Evolutionary conservation across 2,888 invertebrate species (phyloP), one percentile per base, ranked within the genome.

Genomic region (Zaprionus obscuricornis): DNA sequence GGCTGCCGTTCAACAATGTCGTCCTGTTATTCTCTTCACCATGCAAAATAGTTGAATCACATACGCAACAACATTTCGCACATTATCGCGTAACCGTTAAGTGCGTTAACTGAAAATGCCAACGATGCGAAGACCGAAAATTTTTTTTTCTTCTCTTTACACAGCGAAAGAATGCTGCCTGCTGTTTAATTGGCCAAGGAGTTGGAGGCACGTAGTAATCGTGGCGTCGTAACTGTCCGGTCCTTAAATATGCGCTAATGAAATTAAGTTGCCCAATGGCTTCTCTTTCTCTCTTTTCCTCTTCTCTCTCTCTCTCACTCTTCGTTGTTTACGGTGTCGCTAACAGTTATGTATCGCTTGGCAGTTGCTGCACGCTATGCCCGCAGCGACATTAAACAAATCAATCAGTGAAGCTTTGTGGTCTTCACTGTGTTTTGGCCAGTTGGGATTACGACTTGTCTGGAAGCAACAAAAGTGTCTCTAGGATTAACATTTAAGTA

Each of bases 381-480:
- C 74, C 64, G 64, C 58, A 55, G 74, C 56, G 66, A 71, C 81
- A 79, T 76, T 79, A 79, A 83, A 84, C 86, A 82, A 83, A 83
- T 83, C 86, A 83, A 83, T 83, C 82, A 84, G 84, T 66, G 65
- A 47, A 57, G 62, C 69, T 79, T 77, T 79, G 83, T 50, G 22
- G 39, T 50, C 8, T 8, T 31, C 13, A 16, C 10, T 18, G 39
- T 36, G 22, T 17, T 24, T 16, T 11, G 7, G 68, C 47, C 69
- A 56, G 46, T 51, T 49, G 68, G 5, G 66, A 66, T 66, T 62
- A 62, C 39, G 55, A 16, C 46, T 20, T 42, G 58, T 45, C 81
- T 75, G 58, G 45, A 81, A 46, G 50, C 5, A 51, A 55, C 57
- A 74, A 75, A 60, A 82, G 58, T 66, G 83, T 67, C 74, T 69